phyloP scores from a whole-genome alignment of 2,113 vertebrate genomes.

The Lepus americanus region DNA sequence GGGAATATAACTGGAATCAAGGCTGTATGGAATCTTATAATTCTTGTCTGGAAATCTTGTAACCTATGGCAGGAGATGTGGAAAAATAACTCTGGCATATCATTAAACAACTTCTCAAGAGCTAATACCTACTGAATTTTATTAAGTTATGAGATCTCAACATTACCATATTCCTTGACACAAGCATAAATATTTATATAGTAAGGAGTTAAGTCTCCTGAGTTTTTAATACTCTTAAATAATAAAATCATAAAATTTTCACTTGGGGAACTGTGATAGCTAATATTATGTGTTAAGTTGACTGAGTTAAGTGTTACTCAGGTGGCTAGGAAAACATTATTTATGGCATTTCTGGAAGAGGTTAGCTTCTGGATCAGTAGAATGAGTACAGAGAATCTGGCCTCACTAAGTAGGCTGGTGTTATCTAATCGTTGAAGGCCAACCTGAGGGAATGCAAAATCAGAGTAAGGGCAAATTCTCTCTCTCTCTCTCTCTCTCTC shows the following conservation, averaged over 20 bases:
- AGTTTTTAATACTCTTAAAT: not conserved
- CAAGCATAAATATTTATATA: not conserved
- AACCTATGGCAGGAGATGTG: not conserved
- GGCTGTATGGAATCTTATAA: not conserved
- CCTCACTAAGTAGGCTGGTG: fast-evolving
- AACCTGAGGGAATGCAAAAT: not conserved
- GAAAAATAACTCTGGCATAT: not conserved
- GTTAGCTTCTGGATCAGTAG: not conserved
- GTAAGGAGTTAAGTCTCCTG: not conserved
- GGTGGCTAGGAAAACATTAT: not conserved
- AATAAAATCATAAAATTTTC: not conserved
- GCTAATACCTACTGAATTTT: too few relatives aligned
- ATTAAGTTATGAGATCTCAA: not conserved
- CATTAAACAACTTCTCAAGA: not conserved
- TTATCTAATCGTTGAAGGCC: not conserved
- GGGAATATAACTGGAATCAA: not conserved
- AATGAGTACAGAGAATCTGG: not conserved
- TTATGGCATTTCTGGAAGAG: not conserved
- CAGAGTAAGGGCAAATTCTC: not conserved
- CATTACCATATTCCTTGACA: not conserved
- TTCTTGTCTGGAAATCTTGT: not conserved
- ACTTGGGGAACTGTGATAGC: too few relatives aligned
- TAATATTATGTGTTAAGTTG: not conserved
- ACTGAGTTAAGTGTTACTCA: not conserved
- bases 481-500: too few relatives aligned